Percentiles rank a stretch among this genome's conserved stretches.
Conservation (phyloP, 2,113 vertebrate species). For the Alethe castanea region DNA sequence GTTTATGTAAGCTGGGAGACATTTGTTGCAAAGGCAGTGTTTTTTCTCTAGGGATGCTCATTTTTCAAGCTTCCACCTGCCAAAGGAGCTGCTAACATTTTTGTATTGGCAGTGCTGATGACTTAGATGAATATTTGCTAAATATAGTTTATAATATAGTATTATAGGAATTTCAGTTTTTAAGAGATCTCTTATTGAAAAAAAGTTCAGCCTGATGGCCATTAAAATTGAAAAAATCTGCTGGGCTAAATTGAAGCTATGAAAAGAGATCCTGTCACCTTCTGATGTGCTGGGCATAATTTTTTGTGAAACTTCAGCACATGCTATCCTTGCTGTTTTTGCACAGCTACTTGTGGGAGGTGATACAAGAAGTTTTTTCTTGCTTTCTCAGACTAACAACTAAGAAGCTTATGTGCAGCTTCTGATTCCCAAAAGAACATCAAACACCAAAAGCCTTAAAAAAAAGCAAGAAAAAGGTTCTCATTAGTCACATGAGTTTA, state of each 20-base stretch:
- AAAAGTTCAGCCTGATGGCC: not conserved
- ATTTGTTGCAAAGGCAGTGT: not conserved
- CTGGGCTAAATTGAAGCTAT: not conserved
- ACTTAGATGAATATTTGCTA: not conserved
- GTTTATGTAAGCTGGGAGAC: not conserved
- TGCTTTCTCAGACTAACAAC: not conserved
- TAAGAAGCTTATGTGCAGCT: not conserved
- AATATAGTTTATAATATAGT: not conserved
- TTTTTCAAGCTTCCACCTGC: not conserved
- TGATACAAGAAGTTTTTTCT: not conserved
- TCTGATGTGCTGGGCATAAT: not conserved
- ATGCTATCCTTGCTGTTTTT: not conserved
- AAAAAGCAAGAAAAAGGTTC: not conserved
- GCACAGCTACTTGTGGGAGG: not conserved
- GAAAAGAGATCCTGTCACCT: not conserved
- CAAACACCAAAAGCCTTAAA: not conserved
- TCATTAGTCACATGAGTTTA: not conserved
- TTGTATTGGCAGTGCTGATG: not conserved
- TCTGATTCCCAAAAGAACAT: not conserved
- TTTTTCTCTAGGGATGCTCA: not conserved
- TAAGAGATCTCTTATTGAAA: not conserved
- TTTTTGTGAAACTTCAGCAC: not conserved
- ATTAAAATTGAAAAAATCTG: not conserved
- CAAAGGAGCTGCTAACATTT: not conserved
- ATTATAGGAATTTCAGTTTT: not conserved